These are phyloP conservation scores for Ranitomeya imitator DNA, from an alignment of 2,113 vertebrate species.

Conservation along the genomic window DNA sequence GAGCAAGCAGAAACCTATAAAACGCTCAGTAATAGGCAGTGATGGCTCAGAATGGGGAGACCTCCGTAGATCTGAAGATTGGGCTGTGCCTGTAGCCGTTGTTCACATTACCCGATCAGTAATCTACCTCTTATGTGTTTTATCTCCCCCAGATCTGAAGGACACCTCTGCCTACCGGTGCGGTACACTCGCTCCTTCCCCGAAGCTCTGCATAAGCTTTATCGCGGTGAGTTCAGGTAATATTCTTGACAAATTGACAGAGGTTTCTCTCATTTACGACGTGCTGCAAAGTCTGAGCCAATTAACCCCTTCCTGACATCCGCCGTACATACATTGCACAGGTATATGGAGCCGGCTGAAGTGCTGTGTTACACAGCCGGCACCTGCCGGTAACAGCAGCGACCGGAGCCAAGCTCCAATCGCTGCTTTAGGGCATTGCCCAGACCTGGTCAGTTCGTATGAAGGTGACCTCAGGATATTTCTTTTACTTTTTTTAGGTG, in stretches of 20 bases:
- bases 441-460: not conserved
- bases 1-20: not conserved
- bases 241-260: slow-evolving; percentile 61
- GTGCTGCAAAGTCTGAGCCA: too few relatives aligned
- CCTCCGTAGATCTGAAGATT: not conserved
- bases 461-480: not conserved
- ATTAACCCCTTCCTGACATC: too few relatives aligned
- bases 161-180: slow-evolving; percentile 94
- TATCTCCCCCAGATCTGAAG: slow-evolving; percentile 80
- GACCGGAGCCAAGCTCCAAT: too few relatives aligned
- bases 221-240: slow-evolving; percentile 94
- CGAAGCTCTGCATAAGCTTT: slow-evolving; percentile 89
- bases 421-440: too few relatives aligned
- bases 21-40: too few relatives aligned
- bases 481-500: slow-evolving; percentile 75
- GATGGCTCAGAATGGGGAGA: not conserved
- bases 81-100: too few relatives aligned
- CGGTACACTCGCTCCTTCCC: slow-evolving; percentile 90
- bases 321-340: too few relatives aligned
- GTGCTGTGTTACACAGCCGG: too few relatives aligned
- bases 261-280: not conserved
- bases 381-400: too few relatives aligned
- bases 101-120: too few relatives aligned
- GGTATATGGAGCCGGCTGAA: too few relatives aligned
- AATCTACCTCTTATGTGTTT: not conserved